phyloP scores from a whole-genome alignment of 2,113 vertebrate species.

The Orientallactaga bullata region DNA sequence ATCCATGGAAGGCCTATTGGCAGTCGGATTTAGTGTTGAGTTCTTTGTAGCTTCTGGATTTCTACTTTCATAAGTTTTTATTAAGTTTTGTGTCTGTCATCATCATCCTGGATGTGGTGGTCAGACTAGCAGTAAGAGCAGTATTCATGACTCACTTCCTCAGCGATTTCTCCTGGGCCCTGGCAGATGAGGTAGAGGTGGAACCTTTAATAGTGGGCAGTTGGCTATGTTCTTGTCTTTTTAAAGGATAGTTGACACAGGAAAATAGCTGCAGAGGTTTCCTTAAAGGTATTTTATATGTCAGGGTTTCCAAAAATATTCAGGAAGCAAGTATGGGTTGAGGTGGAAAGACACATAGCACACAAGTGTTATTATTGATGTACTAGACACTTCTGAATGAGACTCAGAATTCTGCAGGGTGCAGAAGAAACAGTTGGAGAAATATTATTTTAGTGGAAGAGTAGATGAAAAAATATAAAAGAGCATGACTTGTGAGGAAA shows the following conservation, averaged over 20 bases:
- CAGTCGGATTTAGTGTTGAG: no score
- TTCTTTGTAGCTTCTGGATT: no score
- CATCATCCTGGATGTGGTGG: no score
- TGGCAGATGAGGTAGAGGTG: no score
- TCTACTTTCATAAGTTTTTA: no score
- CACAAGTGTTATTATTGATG: not conserved
- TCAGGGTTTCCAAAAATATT: not conserved
- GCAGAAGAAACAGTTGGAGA: not conserved
- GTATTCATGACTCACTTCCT: no score
- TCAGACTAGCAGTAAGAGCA: no score
- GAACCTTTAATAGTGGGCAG: no score
- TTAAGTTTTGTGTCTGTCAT: no score
- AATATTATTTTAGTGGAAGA: not conserved
- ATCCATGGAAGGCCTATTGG: no score
- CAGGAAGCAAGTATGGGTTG: not conserved
- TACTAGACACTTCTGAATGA: not conserved
- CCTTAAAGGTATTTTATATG: not conserved
- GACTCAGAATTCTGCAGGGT: fast-evolving
- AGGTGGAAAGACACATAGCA: not conserved
- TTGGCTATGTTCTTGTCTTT: no score
- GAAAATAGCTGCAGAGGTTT: not conserved
- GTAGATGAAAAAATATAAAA: not conserved
- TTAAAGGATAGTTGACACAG: not conserved
- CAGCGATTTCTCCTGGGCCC: no score
- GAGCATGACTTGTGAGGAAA: not conserved